Percentiles rank a stretch among this genome's conserved stretches.
These are phyloP conservation scores for Caenorhabditis macrosperma DNA, from an alignment of 2,888 invertebrate species.

Conservation along the genomic window DNA sequence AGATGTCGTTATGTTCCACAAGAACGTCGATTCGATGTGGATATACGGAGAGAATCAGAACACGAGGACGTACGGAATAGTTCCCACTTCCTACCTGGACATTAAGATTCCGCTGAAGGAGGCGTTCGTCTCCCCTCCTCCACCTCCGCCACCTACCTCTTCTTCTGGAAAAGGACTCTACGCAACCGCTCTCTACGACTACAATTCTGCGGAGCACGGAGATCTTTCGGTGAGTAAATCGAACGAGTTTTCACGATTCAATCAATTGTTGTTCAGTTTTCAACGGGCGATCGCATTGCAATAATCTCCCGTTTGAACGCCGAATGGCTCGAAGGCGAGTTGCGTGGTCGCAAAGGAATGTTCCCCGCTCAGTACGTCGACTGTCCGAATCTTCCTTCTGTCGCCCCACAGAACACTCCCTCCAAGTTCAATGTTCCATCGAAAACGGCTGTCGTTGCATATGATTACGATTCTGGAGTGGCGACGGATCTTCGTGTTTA, in stretches of 20 bases:
- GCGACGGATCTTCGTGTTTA: conserved; percentile 57
- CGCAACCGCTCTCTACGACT: conserved; percentile 75
- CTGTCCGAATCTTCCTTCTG: conserved; percentile 56
- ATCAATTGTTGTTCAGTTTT: conserved; percentile 67
- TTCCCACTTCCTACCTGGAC: conserved; percentile 73
- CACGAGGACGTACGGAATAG: conserved; percentile 69
- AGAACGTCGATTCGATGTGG: conserved; percentile 77
- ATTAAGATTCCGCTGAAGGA: conserved; percentile 71
- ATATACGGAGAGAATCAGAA: conserved; percentile 68
- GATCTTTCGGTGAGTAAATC: conserved; percentile 70
- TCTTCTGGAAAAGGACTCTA: conserved; percentile 7
- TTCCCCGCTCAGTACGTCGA: conserved; percentile 74
- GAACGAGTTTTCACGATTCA: too few species aligned
- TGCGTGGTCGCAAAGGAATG: conserved; percentile 69
- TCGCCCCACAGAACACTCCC: conserved; percentile 18
- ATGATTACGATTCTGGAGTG: conserved; percentile 73
- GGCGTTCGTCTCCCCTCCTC: conserved; percentile 11
- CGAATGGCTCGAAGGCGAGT: conserved; percentile 77
- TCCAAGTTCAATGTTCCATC: neutral
- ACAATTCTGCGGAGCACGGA: conserved; percentile 68
- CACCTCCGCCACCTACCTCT: conserved; percentile 15
- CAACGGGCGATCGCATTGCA: conserved; percentile 63
- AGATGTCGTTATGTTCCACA: conserved; percentile 72
- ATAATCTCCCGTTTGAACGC: conserved; percentile 68
- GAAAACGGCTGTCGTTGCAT: conserved; percentile 66